Evolutionary conservation across 2,113 vertebrate species (phyloP), one percentile per base, ranked within the genome.

Genomic region (Suricata suricatta): DNA sequence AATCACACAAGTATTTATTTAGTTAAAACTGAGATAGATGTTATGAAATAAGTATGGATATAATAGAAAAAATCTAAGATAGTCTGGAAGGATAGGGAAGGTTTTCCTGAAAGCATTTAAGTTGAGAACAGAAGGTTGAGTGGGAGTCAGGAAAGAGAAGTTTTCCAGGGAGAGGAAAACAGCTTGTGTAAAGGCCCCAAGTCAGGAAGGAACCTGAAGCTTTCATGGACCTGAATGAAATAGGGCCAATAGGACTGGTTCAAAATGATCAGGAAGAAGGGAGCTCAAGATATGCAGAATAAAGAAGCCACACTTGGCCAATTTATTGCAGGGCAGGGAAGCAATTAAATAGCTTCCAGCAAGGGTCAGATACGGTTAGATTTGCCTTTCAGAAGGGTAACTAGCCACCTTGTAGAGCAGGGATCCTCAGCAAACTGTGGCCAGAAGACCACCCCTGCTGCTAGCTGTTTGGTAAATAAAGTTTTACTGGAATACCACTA

Each of bases 111-210:
- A 72, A 94, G 54, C 93, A 69, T 80, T 90, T 68, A 57, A 64
- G 27, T 21, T 50, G 72, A 89, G 86, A 85, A 90, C 96, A 97
- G 96, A 90, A 74, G 69, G 72, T 5, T 88, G 91, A 91, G 96
- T 94, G 52, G 96, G 95, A 95, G 66, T 79, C 50, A 64, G n/a
- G 47, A 74, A 54, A 93, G n/a, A 10, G 5, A 47, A 21, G 9
- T 41, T 82, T 90, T 96, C 29, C 72, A 44, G 41, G 88, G 14
- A 94, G 41, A 31, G 38, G 29, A 35, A 88, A 92, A 52, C 88
- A 96, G 52, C 44, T 76, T 54, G 33, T 74, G 33, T 64, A 50
- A 81, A 92, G 4, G 72, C 35, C 50, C 41, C 44, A 80, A 66
- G 19, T 85, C 72, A 77, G 60, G 29, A 54, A 96, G 44, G 50